Conservation (phyloP, 1,140 invertebrate species). For the Bombus difficillimus region DNA sequence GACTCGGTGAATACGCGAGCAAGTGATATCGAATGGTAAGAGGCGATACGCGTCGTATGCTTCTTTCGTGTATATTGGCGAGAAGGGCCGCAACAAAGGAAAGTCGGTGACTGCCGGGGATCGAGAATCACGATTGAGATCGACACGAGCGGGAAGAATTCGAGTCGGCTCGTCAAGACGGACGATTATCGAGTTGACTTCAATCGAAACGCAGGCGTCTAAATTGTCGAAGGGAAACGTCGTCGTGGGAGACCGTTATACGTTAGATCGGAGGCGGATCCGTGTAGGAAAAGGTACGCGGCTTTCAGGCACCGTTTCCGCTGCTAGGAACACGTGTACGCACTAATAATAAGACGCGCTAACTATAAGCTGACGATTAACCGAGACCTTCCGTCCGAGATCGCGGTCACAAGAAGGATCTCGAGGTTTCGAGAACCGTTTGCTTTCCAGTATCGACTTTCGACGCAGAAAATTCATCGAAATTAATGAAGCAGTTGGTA, state of each 20-base stretch:
- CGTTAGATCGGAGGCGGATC: neutral
- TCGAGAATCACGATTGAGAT: conserved; percentile 9
- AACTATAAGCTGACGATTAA: conserved; percentile 47
- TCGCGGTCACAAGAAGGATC: neutral
- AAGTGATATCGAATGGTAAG: neutral
- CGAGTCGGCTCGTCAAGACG: conserved; percentile 45
- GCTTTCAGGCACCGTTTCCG: conserved; percentile 21
- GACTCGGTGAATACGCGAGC: neutral
- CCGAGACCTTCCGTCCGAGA: conserved; percentile 28
- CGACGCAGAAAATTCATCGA: neutral
- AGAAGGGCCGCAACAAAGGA: neutral
- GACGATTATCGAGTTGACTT: conserved; percentile 68
- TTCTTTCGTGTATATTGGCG: neutral
- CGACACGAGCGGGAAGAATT: conserved; percentile 46
- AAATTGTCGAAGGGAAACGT: conserved; percentile 66
- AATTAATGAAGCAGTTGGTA: neutral
- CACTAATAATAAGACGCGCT: conserved; percentile 36
- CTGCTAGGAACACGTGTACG: conserved; percentile 18
- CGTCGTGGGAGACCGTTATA: conserved; percentile 55
- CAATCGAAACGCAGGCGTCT: conserved; percentile 68
- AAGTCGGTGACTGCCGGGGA: neutral
- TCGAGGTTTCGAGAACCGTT: neutral
- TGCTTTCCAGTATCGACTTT: neutral
- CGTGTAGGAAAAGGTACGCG: conserved; percentile 13
- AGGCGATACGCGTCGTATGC: neutral